A percentile compares a stretch with the other conserved stretches of the same genome.
These are phyloP conservation scores for Scaptomyza flava DNA, from an alignment of 2,888 invertebrate species.

Conservation along the genomic window DNA sequence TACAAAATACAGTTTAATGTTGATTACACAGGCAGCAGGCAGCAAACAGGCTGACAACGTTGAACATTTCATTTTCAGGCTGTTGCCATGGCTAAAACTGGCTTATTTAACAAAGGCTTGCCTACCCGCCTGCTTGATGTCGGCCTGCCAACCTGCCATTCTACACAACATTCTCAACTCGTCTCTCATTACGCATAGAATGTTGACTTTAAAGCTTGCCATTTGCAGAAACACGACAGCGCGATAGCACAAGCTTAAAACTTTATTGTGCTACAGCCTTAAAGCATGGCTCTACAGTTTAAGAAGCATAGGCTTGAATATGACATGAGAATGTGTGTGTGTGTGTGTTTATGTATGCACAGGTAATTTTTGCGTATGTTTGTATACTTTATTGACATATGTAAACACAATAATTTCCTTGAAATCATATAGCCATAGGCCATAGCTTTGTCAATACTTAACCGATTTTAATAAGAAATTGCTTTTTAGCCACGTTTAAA, in stretches of 20 bases:
- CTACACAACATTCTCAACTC: slow-evolving; percentile 10
- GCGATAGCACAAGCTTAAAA: not conserved
- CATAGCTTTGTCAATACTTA: too few relatives aligned
- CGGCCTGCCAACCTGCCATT: not conserved
- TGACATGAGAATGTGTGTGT: not conserved
- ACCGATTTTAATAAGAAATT: too few relatives aligned
- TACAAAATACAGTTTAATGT: slow-evolving; percentile 79
- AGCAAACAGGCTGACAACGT: slow-evolving; percentile 13
- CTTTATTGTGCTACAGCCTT: slow-evolving; percentile 1
- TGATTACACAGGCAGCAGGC: slow-evolving; percentile 72
- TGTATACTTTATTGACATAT: not conserved
- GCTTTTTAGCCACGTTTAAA: too few relatives aligned
- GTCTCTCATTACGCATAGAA: slow-evolving; percentile 72
- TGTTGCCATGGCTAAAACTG: slow-evolving; percentile 45
- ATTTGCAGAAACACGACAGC: slow-evolving; percentile 6
- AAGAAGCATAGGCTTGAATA: not conserved
- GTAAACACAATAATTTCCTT: too few relatives aligned
- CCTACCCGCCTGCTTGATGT: not conserved
- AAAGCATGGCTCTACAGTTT: slow-evolving; percentile 7
- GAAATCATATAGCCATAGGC: too few relatives aligned
- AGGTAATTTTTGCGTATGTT: not conserved
- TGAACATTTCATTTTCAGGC: slow-evolving; percentile 14
- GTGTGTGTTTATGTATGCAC: too few relatives aligned
- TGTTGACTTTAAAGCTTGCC: slow-evolving; percentile 65
- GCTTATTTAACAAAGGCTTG: slow-evolving; percentile 48